Base-by-base conservation (phyloP, 2,113 vertebrate genomes). In the Australoheros scitulus region DNA sequence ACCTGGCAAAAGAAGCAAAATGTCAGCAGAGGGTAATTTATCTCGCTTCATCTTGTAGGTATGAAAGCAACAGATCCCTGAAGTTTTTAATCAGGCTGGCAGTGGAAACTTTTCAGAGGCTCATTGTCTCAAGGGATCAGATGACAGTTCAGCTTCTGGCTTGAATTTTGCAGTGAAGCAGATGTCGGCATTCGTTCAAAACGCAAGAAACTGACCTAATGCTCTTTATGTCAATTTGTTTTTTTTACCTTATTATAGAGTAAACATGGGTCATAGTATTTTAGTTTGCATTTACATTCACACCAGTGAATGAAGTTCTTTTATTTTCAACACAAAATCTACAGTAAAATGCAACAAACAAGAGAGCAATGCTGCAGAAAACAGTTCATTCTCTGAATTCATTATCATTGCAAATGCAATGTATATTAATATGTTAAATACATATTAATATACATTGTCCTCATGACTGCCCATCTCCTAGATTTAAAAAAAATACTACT, bases 141-240 rank as follows among this genome's bases (percentile, higher is more conserved):
- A 86, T 89, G 82, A 85, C 86, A 81, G 87, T 72, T 20, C 1
- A 22, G 14, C 36, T 86, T 82, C 26, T 81, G 83, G 68, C 36
- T 81, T 50, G 61, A 82, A 75, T 84, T 86, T 85, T 50, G 11
- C 61, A 59, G 81, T 80, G 6, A 64, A 84, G 74, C 70, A 63
- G 90, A 94, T 50, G 86, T 84, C 81, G 85, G 88, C 88, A 77
- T 89, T 86, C 83, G 81, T 89, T 81, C 50, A 38, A 72, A 58
- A 83, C n/a, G 80, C 81, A 88, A 90, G 90, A 91, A 93, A 91
- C 82, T 91, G 81, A 90, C 87, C 91, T 65, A 3, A 13, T 3
- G 14, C 2, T 50, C 34, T 55, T 43, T 36, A 72, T n/a, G 75
- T 90, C 88, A 61, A 80, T 83, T 76, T 58, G 81, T 76, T 52